phyloP scores from a whole-genome alignment of 2,797 vertebrate genomes.

The Parauchenoglanis punctatus region DNA sequence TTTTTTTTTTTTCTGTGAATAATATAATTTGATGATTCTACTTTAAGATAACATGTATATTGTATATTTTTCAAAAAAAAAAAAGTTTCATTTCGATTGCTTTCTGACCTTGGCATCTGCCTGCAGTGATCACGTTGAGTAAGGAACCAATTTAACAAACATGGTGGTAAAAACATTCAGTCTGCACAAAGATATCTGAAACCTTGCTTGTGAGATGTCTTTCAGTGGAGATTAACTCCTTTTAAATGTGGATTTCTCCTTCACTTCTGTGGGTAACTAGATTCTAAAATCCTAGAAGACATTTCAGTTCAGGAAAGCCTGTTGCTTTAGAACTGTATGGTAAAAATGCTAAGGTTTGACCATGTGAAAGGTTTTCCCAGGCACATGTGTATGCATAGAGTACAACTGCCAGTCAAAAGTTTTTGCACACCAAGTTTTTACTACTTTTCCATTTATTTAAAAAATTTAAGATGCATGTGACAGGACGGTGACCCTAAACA shows the following conservation, averaged over 20 bases:
- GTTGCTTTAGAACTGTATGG: neutral
- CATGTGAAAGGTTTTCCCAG: neutral
- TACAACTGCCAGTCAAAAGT: too few species aligned
- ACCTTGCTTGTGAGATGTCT: neutral
- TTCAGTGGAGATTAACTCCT: neutral
- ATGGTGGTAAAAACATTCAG: neutral
- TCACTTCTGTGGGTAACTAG: neutral
- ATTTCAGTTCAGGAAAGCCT: neutral
- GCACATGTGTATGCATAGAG: neutral
- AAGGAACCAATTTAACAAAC: neutral
- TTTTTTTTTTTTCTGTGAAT: neutral
- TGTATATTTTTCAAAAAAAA: neutral
- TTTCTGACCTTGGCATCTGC: neutral
- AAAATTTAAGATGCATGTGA: too few species aligned
- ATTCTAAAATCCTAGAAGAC: neutral
- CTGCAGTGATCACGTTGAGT: neutral
- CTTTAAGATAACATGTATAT: neutral
- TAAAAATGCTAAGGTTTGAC: neutral
- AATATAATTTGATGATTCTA: neutral
- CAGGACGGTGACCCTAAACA: too few species aligned
- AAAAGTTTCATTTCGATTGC: neutral
- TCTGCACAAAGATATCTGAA: neutral
- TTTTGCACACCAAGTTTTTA: too few species aligned
- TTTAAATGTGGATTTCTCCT: neutral
- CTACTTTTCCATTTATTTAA: too few species aligned